Evolutionary conservation across 2,888 invertebrate genomes (phyloP).

Genomic region (Drosophila melanosoma): DNA sequence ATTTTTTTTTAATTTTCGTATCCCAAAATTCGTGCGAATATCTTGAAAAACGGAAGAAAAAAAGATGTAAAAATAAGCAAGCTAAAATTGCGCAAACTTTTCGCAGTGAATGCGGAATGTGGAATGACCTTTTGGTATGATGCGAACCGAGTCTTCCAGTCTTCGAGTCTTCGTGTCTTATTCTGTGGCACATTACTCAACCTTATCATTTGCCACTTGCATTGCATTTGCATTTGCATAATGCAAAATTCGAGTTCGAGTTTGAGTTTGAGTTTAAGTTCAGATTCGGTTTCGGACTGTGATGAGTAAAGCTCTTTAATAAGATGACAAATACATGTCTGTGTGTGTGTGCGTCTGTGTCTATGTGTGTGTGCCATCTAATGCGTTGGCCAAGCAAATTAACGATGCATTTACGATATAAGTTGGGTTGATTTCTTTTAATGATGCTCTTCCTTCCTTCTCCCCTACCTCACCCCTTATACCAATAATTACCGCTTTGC

Average conservation of each 20-base stretch:
- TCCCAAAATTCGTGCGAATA: conserved; percentile 41
- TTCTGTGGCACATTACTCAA: conserved; percentile 20
- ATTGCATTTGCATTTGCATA: conserved; percentile 35
- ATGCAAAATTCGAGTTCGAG: neutral
- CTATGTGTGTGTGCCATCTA: conserved; percentile 34
- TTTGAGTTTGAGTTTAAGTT: conserved; percentile 3
- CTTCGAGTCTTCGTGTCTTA: neutral
- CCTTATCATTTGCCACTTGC: conserved; percentile 20
- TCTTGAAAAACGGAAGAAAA: conserved; percentile 16
- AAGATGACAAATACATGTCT: conserved; percentile 36
- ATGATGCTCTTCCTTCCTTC: conserved; percentile 2
- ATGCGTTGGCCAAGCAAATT: conserved; percentile 43
- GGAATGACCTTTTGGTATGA: conserved; percentile 40
- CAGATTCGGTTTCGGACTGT: conserved; percentile 7
- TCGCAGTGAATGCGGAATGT: conserved; percentile 47
- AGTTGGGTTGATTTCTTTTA: conserved; percentile 52
- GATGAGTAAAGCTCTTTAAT: conserved; percentile 48
- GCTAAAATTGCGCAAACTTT: conserved; percentile 38
- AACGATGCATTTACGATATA: conserved; percentile 61
- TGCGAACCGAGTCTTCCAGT: neutral
- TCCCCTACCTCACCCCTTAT: neutral
- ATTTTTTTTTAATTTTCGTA: neutral
- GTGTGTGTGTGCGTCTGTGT: neutral
- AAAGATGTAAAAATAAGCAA: conserved; percentile 1
- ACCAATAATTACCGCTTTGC: neutral